Evolutionary conservation across 2,888 invertebrate genomes (phyloP), one percentile per base, ranked within the genome.

Genomic region (Bedellia somnulentella): DNA sequence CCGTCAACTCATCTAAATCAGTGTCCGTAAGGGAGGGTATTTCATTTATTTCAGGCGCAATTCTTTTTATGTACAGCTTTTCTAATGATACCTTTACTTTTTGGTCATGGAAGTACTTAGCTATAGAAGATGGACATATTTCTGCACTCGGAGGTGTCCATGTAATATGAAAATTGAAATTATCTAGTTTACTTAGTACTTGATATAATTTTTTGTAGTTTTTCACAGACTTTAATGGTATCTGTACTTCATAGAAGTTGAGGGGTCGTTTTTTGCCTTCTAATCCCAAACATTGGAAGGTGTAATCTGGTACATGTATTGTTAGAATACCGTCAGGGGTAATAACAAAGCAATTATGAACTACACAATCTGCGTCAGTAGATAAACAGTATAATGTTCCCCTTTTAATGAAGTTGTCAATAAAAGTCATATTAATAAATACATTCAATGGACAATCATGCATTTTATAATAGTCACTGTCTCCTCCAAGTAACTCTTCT

Each of bases 121-220:
- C 75, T 35, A 75, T 44, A 2, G 71, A 64, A 2, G 73, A 75
- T 10, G 71, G 73, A 30, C 73, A 71, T 2, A 71, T 39, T 27
- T 53, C 42, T 27, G 58, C 56, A 26, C 49, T 38, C 27, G 45
- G 41, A 2, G 75, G 66, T 30, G 61, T 57, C 75, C 75, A 75
- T 12, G 37, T 37, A 22, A 75, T 28, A 26, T 47, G 37, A 28
- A 67, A 62, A 37, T 70, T 48, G 17, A 63, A 60, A 3, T 25
- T 22, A 29, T 58, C 57, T 4, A 73, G 33, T 41, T 59, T 68
- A 5, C 33, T 40, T 24, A 71, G 37, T 9, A 49, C 39, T 31
- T 40, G 38, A 28, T 41, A 51, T 0, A 57, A 11, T 51, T 52
- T 62, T 0, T 45, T 42, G n/a, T 37, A 24, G 16, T 50, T 41